Conservation (phyloP, 2,113 vertebrate species). For the Mustelus asterias region DNA sequence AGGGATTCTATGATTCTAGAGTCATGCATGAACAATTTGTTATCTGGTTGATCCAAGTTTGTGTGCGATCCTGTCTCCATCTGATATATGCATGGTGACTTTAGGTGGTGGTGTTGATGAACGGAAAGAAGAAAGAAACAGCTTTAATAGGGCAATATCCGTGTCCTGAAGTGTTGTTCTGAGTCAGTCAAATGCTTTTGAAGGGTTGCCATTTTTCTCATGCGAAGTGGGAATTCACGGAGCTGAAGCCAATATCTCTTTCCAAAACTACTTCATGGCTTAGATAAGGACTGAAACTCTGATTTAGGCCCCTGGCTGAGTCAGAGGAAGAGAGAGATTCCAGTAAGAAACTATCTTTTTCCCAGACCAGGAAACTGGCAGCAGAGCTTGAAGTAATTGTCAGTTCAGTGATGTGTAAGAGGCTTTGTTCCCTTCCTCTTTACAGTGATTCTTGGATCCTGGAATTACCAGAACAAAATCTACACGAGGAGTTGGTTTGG, state of each 20-base stretch:
- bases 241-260: not conserved
- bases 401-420: not conserved
- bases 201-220: not conserved
- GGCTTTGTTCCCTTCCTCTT: no score
- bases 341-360: not conserved
- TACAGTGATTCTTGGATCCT: no score
- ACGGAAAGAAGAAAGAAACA: not conserved
- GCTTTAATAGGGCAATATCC: not conserved
- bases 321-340: not conserved
- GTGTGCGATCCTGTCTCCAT: not conserved
- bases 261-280: not conserved
- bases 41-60: no score
- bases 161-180: not conserved
- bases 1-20: no score
- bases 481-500: no score
- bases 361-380: not conserved
- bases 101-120: not conserved
- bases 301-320: not conserved
- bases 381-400: not conserved
- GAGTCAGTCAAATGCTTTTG: not conserved
- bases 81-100: not conserved
- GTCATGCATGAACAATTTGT: no score
- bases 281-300: not conserved
- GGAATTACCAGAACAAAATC: no score
- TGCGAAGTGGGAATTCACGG: not conserved